These are phyloP conservation scores for Scolopax rusticola DNA, from an alignment of 2,797 vertebrate genomes.

Conservation along the genomic window DNA sequence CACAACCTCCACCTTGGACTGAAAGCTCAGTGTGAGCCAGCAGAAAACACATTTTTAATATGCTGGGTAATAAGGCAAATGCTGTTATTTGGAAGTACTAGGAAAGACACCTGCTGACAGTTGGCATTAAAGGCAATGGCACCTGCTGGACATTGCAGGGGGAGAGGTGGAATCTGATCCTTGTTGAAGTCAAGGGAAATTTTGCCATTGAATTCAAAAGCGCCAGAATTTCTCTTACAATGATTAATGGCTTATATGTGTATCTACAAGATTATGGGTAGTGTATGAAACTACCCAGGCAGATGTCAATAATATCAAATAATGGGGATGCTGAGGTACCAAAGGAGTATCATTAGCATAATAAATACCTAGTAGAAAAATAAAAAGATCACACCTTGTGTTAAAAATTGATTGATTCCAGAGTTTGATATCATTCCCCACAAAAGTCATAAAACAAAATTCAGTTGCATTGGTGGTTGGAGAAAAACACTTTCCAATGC, in stretches of 20 bases:
- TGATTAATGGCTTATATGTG: not conserved
- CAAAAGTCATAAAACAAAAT: not conserved
- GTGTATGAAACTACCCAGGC: not conserved
- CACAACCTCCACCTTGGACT: constrained; percentile 7
- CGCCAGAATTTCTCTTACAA: not conserved
- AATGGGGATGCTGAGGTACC: not conserved
- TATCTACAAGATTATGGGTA: not conserved
- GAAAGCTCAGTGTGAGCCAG: not conserved
- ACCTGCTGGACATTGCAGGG: not conserved
- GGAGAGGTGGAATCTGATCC: not conserved
- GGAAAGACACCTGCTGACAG: constrained; percentile 9
- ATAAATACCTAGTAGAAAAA: not conserved
- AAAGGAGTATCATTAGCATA: not conserved
- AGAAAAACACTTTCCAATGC: not conserved
- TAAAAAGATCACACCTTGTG: not conserved
- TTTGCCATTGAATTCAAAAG: not conserved
- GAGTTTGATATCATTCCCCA: not conserved
- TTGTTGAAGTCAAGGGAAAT: not conserved
- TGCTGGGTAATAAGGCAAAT: not conserved
- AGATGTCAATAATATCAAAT: not conserved
- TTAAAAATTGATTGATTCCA: not conserved
- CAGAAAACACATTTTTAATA: constrained; percentile 40
- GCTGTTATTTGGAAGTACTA: constrained; percentile 8
- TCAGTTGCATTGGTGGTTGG: not conserved
- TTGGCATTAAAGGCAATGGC: constrained; percentile 20